Conservation (phyloP, 2,888 invertebrate species). For the Cynaeus angustus region DNA sequence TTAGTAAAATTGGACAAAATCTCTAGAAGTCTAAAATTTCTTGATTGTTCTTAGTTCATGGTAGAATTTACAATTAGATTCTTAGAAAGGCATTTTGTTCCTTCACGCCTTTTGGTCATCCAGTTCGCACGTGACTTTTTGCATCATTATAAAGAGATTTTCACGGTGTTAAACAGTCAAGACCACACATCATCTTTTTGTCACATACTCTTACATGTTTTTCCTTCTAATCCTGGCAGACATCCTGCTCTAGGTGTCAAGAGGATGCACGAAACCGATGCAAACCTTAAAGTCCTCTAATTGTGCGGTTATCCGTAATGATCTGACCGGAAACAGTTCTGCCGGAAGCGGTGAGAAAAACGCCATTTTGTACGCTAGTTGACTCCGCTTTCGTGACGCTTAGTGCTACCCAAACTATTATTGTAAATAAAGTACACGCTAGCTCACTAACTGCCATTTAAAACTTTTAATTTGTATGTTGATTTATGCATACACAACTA, state of each 20-base stretch:
- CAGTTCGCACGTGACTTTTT: no score
- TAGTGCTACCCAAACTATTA: conserved; percentile 67
- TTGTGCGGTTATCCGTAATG: conserved; percentile 70
- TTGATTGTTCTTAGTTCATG: no score
- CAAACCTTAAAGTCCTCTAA: conserved; percentile 47
- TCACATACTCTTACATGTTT: no score
- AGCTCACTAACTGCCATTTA: conserved; percentile 62
- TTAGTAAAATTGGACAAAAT: no score
- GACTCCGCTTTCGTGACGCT: conserved; percentile 71
- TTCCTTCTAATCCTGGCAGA: no score
- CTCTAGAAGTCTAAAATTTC: no score
- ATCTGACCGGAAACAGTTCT: conserved; percentile 70
- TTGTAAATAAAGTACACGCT: conserved; percentile 67
- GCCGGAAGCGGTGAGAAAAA: conserved; percentile 73
- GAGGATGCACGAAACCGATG: conserved; percentile 31
- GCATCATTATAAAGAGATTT: no score
- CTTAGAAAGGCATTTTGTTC: no score
- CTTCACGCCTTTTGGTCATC: no score
- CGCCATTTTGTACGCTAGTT: conserved; percentile 73
- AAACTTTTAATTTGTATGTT: conserved; percentile 63
- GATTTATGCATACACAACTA: conserved; percentile 57
- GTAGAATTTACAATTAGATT: no score
- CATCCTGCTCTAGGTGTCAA: conserved; percentile 27
- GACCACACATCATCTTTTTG: no score
- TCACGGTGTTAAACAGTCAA: no score